These are phyloP conservation scores for Ceramica pisi DNA, from an alignment of 2,888 invertebrate species.

Conservation along the genomic window DNA sequence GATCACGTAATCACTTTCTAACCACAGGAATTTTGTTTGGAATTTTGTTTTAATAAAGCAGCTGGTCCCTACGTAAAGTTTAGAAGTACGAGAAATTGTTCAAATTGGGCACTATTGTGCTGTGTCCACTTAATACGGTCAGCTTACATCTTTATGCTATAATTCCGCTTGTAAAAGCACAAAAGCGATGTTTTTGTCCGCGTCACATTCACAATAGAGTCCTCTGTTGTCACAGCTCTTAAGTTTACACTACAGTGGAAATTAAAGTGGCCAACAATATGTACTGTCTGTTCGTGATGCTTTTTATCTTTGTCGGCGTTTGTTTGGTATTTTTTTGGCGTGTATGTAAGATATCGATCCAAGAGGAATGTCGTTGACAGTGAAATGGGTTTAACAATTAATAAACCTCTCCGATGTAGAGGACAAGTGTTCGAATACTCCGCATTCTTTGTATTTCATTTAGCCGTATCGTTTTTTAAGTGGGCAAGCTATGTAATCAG, in stretches of 20 bases:
- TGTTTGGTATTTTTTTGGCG: constrained; percentile 76
- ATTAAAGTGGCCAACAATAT: constrained; percentile 88
- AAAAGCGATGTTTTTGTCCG: constrained; percentile 84
- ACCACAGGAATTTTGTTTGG: constrained; percentile 47
- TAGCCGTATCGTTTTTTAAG: constrained; percentile 47
- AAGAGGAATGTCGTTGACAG: constrained; percentile 87
- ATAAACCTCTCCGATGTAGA: constrained; percentile 85
- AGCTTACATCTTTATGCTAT: constrained; percentile 74
- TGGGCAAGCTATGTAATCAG: constrained; percentile 25
- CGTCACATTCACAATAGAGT: constrained; percentile 80
- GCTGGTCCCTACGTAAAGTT: constrained; percentile 11
- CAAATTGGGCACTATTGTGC: constrained; percentile 36
- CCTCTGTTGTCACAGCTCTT: constrained; percentile 85
- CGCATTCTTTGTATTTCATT: constrained; percentile 73
- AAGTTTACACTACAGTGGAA: constrained; percentile 90
- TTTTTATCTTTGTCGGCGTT: constrained; percentile 86
- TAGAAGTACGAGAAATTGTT: constrained; percentile 6
- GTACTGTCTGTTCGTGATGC: constrained; percentile 81
- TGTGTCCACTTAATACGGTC: constrained; percentile 82
- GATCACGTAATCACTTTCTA: constrained; percentile 64
- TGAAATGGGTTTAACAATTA: constrained; percentile 90
- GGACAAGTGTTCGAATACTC: constrained; percentile 80
- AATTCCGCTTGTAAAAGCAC: constrained; percentile 77
- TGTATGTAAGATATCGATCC: constrained; percentile 85
- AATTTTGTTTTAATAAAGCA: constrained; percentile 34